Evolutionary conservation across 2,113 vertebrate species (phyloP), one percentile per base, ranked within the genome.

Genomic region (Amazona guildingii): DNA sequence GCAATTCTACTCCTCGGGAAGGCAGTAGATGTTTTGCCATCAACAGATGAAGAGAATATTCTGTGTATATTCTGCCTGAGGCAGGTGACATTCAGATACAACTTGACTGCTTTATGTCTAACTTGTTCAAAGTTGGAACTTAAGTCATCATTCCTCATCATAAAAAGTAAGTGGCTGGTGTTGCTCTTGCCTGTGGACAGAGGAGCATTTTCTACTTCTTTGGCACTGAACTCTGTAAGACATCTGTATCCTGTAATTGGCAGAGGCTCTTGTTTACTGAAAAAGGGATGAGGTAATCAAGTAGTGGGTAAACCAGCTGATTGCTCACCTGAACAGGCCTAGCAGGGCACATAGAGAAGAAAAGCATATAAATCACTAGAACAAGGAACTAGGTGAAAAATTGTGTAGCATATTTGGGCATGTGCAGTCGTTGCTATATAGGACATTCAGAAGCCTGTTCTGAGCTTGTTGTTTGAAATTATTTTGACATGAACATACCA

Each of bases 241-340:
- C 57, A 83, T 94, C 63, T 97, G 88, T 68, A 85, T 68, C 74
- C 73, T 44, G 10, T 54, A 94, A 75, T 25, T 95, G 94, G 31
- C 90, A 92, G 92, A 43, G 64, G 88, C n/a, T 68, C 41, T 81
- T 88, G 70, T 76, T 89, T 91, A 64, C 52, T 96, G 52, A 92
- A 94, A 92, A 80, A 46, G 88, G 69, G 43, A 79, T 88, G 90
- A 96, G 92, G 69, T 86, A 94, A 93, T 91, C 54, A 63, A 85
- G 75, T 18, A 72, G 75, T 35, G 73, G 61, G 76, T 93, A 89
- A 82, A 83, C 41, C 59, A 86, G 51, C 55, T 84, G 77, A 78
- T 16, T 79, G 28, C n/a, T 86, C 83, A 70, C 13, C 55, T 88
- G 83, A 90, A 52, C 74, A 90, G 33, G 41, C 72, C 66, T 91